phyloP scores from a whole-genome alignment of 2,888 invertebrate genomes.

The Drosophila dives region DNA sequence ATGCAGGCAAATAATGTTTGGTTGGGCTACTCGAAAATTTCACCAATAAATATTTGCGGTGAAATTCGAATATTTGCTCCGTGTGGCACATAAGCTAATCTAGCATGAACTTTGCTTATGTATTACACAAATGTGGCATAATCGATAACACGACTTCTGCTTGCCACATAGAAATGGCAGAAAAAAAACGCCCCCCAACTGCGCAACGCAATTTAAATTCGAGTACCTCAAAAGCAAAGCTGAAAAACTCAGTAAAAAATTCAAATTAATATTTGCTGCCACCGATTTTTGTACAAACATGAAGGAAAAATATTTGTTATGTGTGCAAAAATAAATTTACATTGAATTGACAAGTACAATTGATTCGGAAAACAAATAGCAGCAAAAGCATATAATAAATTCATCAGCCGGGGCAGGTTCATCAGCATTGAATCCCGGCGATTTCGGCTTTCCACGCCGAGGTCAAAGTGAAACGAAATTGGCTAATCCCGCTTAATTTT shows the following conservation, averaged over 20 bases:
- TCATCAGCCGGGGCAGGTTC: constrained; percentile 64
- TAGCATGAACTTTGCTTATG: constrained; percentile 35
- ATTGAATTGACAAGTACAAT: constrained; percentile 67
- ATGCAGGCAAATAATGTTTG: constrained; percentile 17
- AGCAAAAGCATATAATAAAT: constrained; percentile 67
- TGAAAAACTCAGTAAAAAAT: constrained; percentile 16
- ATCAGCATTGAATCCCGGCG: constrained; percentile 56
- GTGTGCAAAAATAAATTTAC: constrained; percentile 40
- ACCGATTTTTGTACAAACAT: constrained; percentile 17
- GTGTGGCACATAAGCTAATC: constrained; percentile 41
- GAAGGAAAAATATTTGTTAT: constrained; percentile 42
- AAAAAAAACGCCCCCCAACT: constrained; percentile 18
- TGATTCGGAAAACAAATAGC: constrained; percentile 49
- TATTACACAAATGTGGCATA: constrained; percentile 40
- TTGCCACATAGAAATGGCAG: constrained; percentile 6
- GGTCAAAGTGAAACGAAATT: constrained; percentile 81
- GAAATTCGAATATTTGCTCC: constrained; percentile 32
- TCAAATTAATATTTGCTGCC: constrained; percentile 57
- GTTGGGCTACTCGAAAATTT: constrained; percentile 42
- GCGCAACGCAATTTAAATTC: constrained; percentile 21
- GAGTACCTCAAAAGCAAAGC: constrained; percentile 15
- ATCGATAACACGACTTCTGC: constrained; percentile 23
- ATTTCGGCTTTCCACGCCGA: constrained; percentile 62
- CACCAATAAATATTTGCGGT: constrained; percentile 61
- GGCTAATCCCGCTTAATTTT: constrained; percentile 76